Evolutionary conservation across 2,797 vertebrate species (phyloP).

Genomic region (Tapera naevia): DNA sequence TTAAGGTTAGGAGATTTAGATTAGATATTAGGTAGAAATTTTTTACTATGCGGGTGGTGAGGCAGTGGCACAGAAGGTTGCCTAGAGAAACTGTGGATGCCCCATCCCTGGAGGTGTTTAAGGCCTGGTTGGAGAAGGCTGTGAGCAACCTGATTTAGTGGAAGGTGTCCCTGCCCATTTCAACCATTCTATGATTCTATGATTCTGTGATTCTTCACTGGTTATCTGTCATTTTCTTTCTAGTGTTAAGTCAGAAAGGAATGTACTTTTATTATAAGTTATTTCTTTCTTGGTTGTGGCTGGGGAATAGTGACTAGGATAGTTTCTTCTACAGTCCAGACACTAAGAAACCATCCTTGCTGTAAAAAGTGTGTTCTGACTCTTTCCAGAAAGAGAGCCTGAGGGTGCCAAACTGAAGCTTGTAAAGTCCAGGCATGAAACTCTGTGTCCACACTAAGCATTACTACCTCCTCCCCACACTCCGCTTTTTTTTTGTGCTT

Average conservation of each 20-base stretch:
- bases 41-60: too few relatives aligned
- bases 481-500: neutral
- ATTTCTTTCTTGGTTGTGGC: rapidly evolving
- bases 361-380: neutral
- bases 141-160: too few relatives aligned
- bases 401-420: neutral
- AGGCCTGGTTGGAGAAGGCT: too few relatives aligned
- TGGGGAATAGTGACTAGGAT: neutral
- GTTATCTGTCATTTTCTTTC: neutral
- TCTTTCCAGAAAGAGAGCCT: neutral
- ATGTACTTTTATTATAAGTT: neutral
- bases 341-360: neutral
- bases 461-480: rapidly evolving
- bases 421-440: neutral
- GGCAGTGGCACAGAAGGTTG: too few relatives aligned
- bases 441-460: neutral
- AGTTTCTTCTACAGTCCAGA: neutral
- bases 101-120: too few relatives aligned
- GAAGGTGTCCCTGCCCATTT: too few relatives aligned
- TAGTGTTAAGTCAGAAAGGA: neutral
- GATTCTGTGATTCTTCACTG: neutral
- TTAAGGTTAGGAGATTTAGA: neutral
- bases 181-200: too few relatives aligned
- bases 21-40: too few relatives aligned
- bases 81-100: too few relatives aligned